phyloP scores from a whole-genome alignment of 2,888 invertebrate species.

The Rhagonycha fulva region DNA sequence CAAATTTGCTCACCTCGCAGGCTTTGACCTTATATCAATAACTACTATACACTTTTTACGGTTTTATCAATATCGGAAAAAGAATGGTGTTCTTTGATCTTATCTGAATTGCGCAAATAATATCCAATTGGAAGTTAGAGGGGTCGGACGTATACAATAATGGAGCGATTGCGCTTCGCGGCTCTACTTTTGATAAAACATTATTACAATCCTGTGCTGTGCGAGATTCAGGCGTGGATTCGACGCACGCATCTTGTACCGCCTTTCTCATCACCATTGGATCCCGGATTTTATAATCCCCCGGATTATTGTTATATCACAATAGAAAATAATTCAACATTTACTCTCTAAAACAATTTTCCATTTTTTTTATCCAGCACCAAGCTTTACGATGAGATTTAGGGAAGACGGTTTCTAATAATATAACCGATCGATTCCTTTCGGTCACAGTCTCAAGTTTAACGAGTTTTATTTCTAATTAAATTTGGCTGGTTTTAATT shows the following conservation, averaged over 20 bases:
- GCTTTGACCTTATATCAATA: neutral
- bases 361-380: neutral
- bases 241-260: slow-evolving; percentile 43
- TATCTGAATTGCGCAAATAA: slow-evolving; percentile 10
- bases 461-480: slow-evolving; percentile 49
- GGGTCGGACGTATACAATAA: slow-evolving; percentile 13
- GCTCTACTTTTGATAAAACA: slow-evolving; percentile 47
- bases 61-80: neutral
- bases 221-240: slow-evolving; percentile 41
- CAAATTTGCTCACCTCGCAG: neutral
- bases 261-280: slow-evolving; percentile 49
- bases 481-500: slow-evolving; percentile 54
- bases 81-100: neutral
- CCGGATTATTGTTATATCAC: slow-evolving; percentile 29
- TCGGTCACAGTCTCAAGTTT: slow-evolving; percentile 29
- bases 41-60: neutral
- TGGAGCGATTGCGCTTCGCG: slow-evolving; percentile 32
- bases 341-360: neutral
- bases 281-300: slow-evolving; percentile 27
- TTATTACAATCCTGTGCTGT: slow-evolving; percentile 47
- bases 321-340: neutral
- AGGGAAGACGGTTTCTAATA: neutral
- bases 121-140: slow-evolving; percentile 23
- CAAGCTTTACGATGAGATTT: neutral
- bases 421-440: slow-evolving; percentile 1